Conservation (phyloP, 1,140 invertebrate genomes). For the Lucilia cuprina region DNA sequence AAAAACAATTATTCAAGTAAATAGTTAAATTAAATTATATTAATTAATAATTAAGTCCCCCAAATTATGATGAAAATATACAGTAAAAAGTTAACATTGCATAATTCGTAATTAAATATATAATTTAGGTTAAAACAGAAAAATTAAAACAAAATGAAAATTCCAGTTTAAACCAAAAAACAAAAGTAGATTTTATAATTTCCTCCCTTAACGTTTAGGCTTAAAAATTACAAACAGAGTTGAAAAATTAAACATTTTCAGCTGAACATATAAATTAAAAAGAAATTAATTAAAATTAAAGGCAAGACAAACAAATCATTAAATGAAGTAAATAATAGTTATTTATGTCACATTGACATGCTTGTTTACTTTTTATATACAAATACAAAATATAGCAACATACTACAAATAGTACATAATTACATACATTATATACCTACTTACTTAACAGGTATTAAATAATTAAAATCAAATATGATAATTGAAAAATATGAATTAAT, state of each 20-base stretch:
- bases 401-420: neutral
- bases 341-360: constrained; percentile 54
- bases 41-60: neutral
- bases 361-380: constrained; percentile 41
- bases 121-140: constrained; percentile 11
- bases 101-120: constrained; percentile 26
- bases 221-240: neutral
- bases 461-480: neutral
- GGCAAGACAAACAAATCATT: constrained; percentile 22
- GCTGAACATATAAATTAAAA: neutral
- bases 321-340: constrained; percentile 45
- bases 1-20: neutral
- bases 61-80: constrained; percentile 29
- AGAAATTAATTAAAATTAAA: neutral
- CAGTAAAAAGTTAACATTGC: constrained; percentile 35
- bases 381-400: neutral
- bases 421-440: neutral
- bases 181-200: neutral
- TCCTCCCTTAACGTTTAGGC: neutral
- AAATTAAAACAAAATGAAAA: constrained; percentile 16
- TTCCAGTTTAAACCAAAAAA: neutral
- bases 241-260: neutral
- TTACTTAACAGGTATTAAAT: too few relatives aligned
- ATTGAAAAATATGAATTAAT: neutral
- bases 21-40: neutral